Base-by-base conservation (phyloP, 2,888 invertebrate genomes). In the Mesorhabditis sp. region DNA sequence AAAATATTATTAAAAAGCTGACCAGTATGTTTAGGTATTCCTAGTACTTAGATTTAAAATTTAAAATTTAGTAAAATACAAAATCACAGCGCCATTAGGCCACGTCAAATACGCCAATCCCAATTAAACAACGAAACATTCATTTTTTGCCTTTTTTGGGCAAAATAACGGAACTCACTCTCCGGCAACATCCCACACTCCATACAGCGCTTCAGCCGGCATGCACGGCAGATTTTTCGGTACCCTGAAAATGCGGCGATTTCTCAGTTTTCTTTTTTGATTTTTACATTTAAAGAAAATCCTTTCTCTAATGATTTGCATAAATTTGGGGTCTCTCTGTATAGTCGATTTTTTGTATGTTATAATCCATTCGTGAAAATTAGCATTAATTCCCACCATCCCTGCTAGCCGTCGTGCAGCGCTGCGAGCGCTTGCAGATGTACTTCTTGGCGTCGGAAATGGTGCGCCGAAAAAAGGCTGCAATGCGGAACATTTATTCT, bases 141-240 rank as follows among this genome's bases (percentile, higher is more conserved):
- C 28, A 28, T 28, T 28, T 28, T 28, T 28, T 28, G 28, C 28
- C 28, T 28, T 28, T 28, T 28, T 28, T 28, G 28, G 28, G 28
- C 1, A 28, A 28, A 28, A 2, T 28, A 28, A 1, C 28, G 28
- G 28, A 28, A 28, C 80, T 76, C 64, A 83, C 83, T 83, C 70
- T 84, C 83, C 3, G 82, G 82, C n/a, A 82, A 67, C 84, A 84
- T 84, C 62, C 84, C 84, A 71, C 83, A 77, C 43, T 82, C 80
- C 58, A 83, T 43, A 64, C 84, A 84, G 3, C 81, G 72, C 67
- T 81, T 80, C 76, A 83, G 77, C 4, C 83, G 73, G 65, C 84
- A 84, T 28, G 76, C 74, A 4, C 83, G 76, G 65, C 84, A 84
- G 50, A 84, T 83, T 66, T 84, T 84, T 6, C 84, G 78, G 65